These are phyloP conservation scores for Brachypodius melanocephalos DNA, from an alignment of 2,113 vertebrate species.

Conservation along the genomic window DNA sequence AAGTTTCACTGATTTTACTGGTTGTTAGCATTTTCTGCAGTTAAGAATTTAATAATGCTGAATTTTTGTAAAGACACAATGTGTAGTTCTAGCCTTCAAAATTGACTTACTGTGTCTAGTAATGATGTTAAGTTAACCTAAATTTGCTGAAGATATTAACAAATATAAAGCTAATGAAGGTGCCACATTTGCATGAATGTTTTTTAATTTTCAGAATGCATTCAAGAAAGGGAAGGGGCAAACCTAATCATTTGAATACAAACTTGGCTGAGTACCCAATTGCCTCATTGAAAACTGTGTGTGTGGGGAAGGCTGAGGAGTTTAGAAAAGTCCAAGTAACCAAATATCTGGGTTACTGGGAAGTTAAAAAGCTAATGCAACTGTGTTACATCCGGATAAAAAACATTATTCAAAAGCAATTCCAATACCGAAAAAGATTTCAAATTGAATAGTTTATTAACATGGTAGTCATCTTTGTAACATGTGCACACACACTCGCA, in stretches of 20 bases:
- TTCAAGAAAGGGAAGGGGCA: conserved; percentile 44
- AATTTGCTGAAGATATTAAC: conserved; percentile 52
- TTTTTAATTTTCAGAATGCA: conserved; percentile 39
- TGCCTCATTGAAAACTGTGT: conserved; percentile 72
- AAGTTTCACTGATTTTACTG: conserved; percentile 58
- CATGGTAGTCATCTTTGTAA: conserved; percentile 92
- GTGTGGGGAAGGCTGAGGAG: conserved; percentile 40
- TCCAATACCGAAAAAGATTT: conserved; percentile 84
- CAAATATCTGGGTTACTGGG: conserved; percentile 64
- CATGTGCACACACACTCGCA: conserved; percentile 86
- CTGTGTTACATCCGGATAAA: conserved; percentile 76
- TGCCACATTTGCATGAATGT: conserved; percentile 57
- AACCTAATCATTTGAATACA: conserved; percentile 57
- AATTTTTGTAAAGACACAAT: conserved; percentile 39
- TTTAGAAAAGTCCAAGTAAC: conserved; percentile 78
- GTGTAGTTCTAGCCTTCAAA: conserved; percentile 51
- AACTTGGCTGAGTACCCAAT: conserved; percentile 62
- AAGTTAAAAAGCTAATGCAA: conserved; percentile 80
- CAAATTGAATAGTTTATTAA: conserved; percentile 97
- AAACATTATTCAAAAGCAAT: conserved; percentile 83
- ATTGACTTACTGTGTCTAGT: conserved; percentile 46
- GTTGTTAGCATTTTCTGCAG: conserved; percentile 56
- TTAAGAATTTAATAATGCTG: conserved; percentile 51
- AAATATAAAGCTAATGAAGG: conserved; percentile 58
- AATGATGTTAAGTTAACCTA: conserved; percentile 52